Evolutionary conservation across 2,888 invertebrate genomes (phyloP), one percentile per base, ranked within the genome.

Genomic region (Plagiodera versicolora): DNA sequence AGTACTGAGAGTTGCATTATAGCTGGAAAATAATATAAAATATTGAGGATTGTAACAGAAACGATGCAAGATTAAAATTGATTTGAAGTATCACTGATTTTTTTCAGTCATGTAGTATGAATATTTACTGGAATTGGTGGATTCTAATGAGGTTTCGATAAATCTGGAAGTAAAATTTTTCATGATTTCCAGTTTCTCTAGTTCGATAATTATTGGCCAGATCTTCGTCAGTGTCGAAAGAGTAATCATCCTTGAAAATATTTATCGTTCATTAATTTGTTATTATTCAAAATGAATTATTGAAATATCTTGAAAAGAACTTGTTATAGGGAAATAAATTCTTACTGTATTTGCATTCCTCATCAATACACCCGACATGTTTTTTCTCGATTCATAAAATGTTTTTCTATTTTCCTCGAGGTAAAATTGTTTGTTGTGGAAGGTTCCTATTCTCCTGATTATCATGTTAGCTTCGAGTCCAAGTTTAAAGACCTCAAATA

Each of bases 111-210:
- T n/a, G n/a, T n/a, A n/a, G n/a, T n/a, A n/a, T n/a, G n/a, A n/a
- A n/a, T n/a, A n/a, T n/a, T n/a, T 51, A 74, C 75, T 62, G 67
- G 60, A 76, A 76, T 50, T 72, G 66, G 47, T 76, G 74, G 1
- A 73, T 70, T 4, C 72, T 67, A 44, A 65, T 58, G 0, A 74
- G 66, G 14, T 65, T 49, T 10, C 72, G 52, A 53, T 74, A 73
- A 30, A 74, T 19, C 32, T 71, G 67, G 61, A 72, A 72, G 45
- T 72, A 68, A 52, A 72, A 73, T 62, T 72, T 74, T 69, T 55
- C 71, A 64, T 51, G 70, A 67, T 56, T 72, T 66, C 44, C 61
- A 47, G 24, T 65, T 56, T 47, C 55, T 67, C 20, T 69, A 51
- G 44, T 64, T 68, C 17, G 63, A 18, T 53, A 24, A 44, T 18